These are phyloP conservation scores for Endotricha flammealis DNA, from an alignment of 2,888 invertebrate genomes.

Conservation along the genomic window DNA sequence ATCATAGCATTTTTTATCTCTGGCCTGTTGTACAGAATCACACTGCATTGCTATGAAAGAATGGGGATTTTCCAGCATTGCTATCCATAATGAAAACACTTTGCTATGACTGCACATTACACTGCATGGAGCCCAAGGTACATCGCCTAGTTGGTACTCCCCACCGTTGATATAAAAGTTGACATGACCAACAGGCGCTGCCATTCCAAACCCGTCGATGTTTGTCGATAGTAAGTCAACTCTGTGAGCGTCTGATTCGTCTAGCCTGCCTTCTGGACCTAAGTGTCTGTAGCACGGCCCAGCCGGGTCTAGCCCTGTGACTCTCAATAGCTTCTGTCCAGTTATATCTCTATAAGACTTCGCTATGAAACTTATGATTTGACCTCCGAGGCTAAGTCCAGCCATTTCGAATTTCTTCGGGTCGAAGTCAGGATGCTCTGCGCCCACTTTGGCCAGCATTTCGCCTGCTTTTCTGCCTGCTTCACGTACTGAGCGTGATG, in stretches of 20 bases:
- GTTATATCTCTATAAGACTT: conserved; percentile 24
- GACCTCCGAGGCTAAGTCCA: conserved; percentile 27
- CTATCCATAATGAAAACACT: conserved; percentile 27
- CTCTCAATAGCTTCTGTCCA: conserved; percentile 23
- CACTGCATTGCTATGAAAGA: conserved; percentile 33
- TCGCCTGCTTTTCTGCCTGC: conserved; percentile 24
- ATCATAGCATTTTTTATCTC: conserved; percentile 28
- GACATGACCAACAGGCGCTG: conserved; percentile 22
- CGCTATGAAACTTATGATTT: conserved; percentile 25
- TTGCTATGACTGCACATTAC: conserved; percentile 30
- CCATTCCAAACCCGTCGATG: conserved; percentile 25
- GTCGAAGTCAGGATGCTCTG: conserved; percentile 16
- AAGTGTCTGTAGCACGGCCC: conserved; percentile 28
- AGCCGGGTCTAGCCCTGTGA: conserved; percentile 25
- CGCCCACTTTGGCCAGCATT: conserved; percentile 23
- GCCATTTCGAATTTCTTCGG: conserved; percentile 24
- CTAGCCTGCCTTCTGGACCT: conserved; percentile 25
- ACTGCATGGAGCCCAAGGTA: conserved; percentile 27
- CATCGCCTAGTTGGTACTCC: conserved; percentile 27
- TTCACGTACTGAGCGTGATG: conserved; percentile 19
- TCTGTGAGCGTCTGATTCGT: conserved; percentile 26
- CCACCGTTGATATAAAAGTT: conserved; percentile 18
- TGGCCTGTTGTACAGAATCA: conserved; percentile 35
- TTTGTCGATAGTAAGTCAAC: conserved; percentile 27
- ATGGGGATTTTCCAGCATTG: conserved; percentile 25